A percentile compares a stretch with the other conserved stretches of the same genome.
Conservation (phyloP, 2,113 vertebrate species). For the Condylura cristata region DNA sequence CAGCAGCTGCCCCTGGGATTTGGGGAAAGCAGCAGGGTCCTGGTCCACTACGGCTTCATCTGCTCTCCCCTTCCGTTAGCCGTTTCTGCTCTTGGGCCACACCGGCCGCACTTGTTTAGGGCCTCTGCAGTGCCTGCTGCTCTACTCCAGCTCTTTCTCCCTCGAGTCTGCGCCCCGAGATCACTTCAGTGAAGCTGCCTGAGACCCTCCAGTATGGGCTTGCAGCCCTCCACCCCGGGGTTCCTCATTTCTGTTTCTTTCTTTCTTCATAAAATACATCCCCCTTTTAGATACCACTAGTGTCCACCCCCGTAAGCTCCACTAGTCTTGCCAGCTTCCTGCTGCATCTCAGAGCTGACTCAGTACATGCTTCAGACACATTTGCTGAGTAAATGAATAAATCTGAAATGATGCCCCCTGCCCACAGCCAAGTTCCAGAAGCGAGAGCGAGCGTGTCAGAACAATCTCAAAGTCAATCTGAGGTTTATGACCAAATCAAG, state of each 20-base stretch:
- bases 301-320: neutral
- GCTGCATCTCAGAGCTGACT: neutral
- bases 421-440: constrained; percentile 85
- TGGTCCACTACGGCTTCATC: neutral
- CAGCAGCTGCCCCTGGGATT: neutral
- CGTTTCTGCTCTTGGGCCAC: neutral
- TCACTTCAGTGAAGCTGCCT: neutral
- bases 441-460: constrained; percentile 73
- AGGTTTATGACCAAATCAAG: constrained; percentile 79
- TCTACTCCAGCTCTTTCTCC: neutral
- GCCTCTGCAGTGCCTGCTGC: neutral
- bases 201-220: neutral
- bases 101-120: neutral
- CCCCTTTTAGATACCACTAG: neutral
- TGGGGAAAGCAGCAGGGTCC: neutral
- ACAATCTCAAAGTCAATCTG: constrained; percentile 82
- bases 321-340: neutral
- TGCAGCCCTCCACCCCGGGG: neutral
- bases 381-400: neutral
- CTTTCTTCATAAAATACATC: neutral
- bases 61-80: neutral
- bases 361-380: neutral
- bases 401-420: neutral
- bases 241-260: neutral
- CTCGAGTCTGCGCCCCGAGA: neutral